Evolutionary conservation across 30 jellyfish, hydroid and myxozoan species (phyloP).

Genomic region (Nemopilema nomurai): DNA sequence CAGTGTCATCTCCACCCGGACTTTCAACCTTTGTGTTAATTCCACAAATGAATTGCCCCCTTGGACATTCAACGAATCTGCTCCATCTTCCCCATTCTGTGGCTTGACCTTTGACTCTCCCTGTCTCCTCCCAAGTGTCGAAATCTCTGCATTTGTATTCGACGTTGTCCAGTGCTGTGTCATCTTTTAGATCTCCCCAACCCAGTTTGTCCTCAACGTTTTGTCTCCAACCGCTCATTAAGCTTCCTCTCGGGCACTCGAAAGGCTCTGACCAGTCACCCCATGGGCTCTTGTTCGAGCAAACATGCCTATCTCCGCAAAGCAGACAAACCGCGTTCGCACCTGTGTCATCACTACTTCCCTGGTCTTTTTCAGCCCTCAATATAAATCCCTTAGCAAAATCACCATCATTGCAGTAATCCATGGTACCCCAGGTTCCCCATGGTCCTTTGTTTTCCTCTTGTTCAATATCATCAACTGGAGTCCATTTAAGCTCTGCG

Average conservation of each 20-base stretch:
- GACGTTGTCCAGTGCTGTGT: constrained; percentile 35
- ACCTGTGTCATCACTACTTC: constrained; percentile 52
- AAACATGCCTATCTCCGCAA: constrained; percentile 16
- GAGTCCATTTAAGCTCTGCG: constrained; percentile 44
- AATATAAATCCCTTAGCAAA: constrained; percentile 47
- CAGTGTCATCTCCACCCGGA: constrained; percentile 66
- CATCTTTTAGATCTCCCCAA: constrained; percentile 34
- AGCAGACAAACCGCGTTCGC: constrained; percentile 50
- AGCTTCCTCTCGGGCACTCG: constrained; percentile 37
- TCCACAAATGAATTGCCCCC: constrained; percentile 57
- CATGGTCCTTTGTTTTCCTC: background rate
- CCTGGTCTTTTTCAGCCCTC: constrained; percentile 18
- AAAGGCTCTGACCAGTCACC: constrained; percentile 35
- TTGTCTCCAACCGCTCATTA: constrained; percentile 52
- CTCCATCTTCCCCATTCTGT: constrained; percentile 53
- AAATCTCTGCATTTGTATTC: constrained; percentile 39
- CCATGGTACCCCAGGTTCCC: constrained; percentile 57
- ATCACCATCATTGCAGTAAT: constrained; percentile 43
- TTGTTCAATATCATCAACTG: constrained; percentile 12
- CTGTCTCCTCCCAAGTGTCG: background rate
- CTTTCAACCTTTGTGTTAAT: constrained; percentile 51
- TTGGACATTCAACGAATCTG: constrained; percentile 50
- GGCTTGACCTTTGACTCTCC: constrained; percentile 13
- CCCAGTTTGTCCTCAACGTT: constrained; percentile 30
- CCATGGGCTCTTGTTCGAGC: constrained; percentile 47